Conservation (phyloP, 2,797 vertebrate genomes). For the Gallinago solitaria region DNA sequence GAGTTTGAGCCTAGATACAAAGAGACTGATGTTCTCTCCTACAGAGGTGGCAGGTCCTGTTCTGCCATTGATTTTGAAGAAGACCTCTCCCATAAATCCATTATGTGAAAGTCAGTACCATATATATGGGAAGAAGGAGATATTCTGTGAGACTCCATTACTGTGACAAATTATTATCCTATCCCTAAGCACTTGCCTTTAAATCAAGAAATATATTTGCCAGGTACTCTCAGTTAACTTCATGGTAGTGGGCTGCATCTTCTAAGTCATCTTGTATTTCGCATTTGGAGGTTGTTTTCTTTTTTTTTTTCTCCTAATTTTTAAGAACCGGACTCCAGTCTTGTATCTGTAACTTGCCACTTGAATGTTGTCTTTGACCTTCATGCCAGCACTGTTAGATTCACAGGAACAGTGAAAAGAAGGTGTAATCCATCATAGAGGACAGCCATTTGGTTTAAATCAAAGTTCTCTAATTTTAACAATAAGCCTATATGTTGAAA, state of each 20-base stretch:
- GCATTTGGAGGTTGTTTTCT: not conserved
- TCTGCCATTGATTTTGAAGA: not conserved
- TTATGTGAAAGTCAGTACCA: not conserved
- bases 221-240: not conserved
- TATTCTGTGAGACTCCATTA: not conserved
- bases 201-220: not conserved
- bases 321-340: not conserved
- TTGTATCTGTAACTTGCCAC: not conserved
- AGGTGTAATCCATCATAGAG: slow-evolving; percentile 24
- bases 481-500: not conserved
- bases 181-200: not conserved
- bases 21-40: not conserved
- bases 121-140: not conserved
- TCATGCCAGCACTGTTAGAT: not conserved
- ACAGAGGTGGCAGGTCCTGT: not conserved
- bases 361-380: slow-evolving; percentile 24
- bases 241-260: not conserved
- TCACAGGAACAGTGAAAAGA: slow-evolving; percentile 36
- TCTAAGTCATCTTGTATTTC: not conserved
- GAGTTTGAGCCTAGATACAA: not conserved
- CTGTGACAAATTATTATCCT: not conserved
- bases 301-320: not conserved
- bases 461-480: slow-evolving; percentile 7
- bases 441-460: slow-evolving; percentile 46
- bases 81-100: not conserved